Percentiles rank a stretch among this genome's conserved stretches.
These are phyloP conservation scores for Saguinus midas DNA, from an alignment of 2,113 vertebrate species.

Conservation along the genomic window DNA sequence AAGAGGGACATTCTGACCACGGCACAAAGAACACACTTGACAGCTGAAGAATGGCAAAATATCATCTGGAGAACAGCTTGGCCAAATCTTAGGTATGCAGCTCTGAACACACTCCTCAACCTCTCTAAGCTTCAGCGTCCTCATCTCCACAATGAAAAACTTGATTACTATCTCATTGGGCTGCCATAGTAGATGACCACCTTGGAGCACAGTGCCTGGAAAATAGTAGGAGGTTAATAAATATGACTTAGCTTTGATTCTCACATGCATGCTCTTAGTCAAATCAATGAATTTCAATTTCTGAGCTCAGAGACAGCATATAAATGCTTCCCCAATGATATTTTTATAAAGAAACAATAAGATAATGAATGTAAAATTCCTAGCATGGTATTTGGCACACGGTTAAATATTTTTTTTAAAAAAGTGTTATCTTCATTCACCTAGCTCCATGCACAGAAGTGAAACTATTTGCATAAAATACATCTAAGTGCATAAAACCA, in stretches of 20 bases:
- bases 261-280: slow-evolving; percentile 45
- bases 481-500: slow-evolving; percentile 28
- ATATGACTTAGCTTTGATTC: slow-evolving; percentile 22
- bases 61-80: slow-evolving; percentile 24
- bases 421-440: slow-evolving; percentile 43
- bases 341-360: slow-evolving; percentile 66
- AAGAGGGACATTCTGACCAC: not conserved
- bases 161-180: not conserved
- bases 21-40: slow-evolving; percentile 1
- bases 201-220: not conserved
- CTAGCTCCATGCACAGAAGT: slow-evolving; percentile 42
- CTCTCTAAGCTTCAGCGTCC: slow-evolving; percentile 5
- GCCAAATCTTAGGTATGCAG: slow-evolving; percentile 8
- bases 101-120: not conserved
- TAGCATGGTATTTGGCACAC: slow-evolving; percentile 44
- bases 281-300: slow-evolving; percentile 54
- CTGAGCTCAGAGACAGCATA: slow-evolving; percentile 46
- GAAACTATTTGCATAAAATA: slow-evolving; percentile 54
- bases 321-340: slow-evolving; percentile 42
- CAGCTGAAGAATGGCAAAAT: slow-evolving; percentile 26
- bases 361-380: slow-evolving; percentile 63
- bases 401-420: not conserved
- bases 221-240: not conserved
- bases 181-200: not conserved
- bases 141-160: not conserved